A percentile compares a stretch with the other conserved stretches of the same genome.
Conservation (phyloP, 2,113 vertebrate genomes). For the Cacatua alba region DNA sequence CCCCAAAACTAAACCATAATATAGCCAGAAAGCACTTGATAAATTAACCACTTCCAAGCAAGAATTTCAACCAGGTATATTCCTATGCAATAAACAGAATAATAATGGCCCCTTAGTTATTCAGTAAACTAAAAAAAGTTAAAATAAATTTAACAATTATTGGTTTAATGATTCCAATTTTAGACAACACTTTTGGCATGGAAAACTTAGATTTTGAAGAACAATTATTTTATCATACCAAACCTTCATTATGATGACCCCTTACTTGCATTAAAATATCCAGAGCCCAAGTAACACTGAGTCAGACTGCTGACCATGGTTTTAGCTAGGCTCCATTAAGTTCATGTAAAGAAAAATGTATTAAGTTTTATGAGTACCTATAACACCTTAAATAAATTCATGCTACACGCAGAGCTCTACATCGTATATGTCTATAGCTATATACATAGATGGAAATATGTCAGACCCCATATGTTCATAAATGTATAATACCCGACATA, state of each 20-base stretch:
- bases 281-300: neutral
- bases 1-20: neutral
- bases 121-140: neutral
- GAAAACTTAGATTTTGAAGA: neutral
- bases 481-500: neutral
- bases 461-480: neutral
- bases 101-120: neutral
- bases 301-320: neutral
- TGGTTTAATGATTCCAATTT: neutral
- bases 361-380: neutral
- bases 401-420: neutral
- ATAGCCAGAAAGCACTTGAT: neutral
- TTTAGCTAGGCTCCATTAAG: neutral
- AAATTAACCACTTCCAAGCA: neutral
- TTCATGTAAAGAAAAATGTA: neutral
- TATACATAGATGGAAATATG: neutral
- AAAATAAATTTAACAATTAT: neutral
- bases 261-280: neutral
- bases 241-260: neutral
- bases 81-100: neutral
- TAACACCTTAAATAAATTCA: neutral
- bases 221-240: neutral
- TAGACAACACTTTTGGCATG: neutral
- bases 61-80: neutral
- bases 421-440: neutral